Evolutionary conservation across 2,888 invertebrate species (phyloP), one percentile per base, ranked within the genome.

Genomic region (Omphaloscelis lunosa): DNA sequence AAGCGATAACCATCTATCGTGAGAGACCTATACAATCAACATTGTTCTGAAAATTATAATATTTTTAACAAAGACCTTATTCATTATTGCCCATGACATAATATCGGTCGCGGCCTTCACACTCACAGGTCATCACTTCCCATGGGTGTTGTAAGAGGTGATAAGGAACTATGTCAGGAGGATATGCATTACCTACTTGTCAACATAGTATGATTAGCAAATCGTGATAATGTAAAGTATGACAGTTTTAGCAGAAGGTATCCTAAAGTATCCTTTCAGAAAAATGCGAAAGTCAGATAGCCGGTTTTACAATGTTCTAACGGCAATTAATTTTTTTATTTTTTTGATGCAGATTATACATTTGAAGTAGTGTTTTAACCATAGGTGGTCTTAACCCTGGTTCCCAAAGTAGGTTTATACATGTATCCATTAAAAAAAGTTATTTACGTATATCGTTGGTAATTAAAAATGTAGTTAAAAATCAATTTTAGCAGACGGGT

Each of bases 101-200:
- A 78, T 72, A 59, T 69, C 51, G 75, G 66, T 11, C 53, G 11
- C 12, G 72, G 77, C 83, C 82, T 86, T 78, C 79, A 72, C 41
- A 77, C 63, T 71, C 58, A 65, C 56, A 82, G 80, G 83, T 70
- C 86, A 62, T 45, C 72, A 84, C 83, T 75, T 86, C 83, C 83
- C 84, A 62, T 83, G 79, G 51, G 70, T 48, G 61, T 41, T 75
- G 65, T 79, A 61, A 61, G 84, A 79, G 61, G 53, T 74, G 83
- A 86, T 86, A 84, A 83, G 72, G 62, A 83, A 73, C 23, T 62
- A 74, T 78, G 59, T 71, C 86, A 81, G 59, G 27, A 75, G 63
- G 62, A 75, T 85, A 75, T 59, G 51, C 61, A 51, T 20, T 69
- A 65, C 34, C 48, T 58, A 77, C 39, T 53, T 51, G 23, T 8